Conservation (phyloP, 2,113 vertebrate genomes). For the Brevimyrus niger region DNA sequence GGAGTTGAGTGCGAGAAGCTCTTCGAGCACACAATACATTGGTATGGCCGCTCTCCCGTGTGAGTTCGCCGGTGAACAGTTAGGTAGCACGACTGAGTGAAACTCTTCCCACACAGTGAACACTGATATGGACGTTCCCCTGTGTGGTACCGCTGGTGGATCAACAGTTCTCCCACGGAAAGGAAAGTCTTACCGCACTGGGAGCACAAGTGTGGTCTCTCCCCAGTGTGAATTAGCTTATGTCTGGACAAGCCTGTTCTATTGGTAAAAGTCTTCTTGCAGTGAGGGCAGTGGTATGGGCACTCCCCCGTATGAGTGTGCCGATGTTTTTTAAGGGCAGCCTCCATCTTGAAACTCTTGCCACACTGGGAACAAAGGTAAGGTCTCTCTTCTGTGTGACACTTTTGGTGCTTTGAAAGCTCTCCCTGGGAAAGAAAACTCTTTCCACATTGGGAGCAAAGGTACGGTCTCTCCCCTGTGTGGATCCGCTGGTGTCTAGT, state of each 20-base stretch:
- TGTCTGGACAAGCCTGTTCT: constrained; percentile 35
- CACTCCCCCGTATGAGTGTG: constrained; percentile 40
- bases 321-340: neutral
- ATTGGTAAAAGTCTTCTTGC: constrained; percentile 44
- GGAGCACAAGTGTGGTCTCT: constrained; percentile 13
- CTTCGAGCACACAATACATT: neutral
- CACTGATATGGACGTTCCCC: constrained; percentile 16
- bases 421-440: constrained; percentile 16
- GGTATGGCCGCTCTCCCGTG: constrained; percentile 1
- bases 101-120: constrained; percentile 9
- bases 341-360: constrained; percentile 2
- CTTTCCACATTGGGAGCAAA: constrained; percentile 30
- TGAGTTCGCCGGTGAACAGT: constrained; percentile 7
- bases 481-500: constrained; percentile 30
- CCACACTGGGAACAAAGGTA: constrained; percentile 14
- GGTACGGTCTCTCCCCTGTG: constrained; percentile 27
- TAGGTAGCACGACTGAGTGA: constrained; percentile 4
- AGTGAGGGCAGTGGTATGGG: constrained; percentile 22
- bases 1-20: neutral
- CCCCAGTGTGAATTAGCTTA: constrained; percentile 31
- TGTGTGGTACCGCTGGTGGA: constrained; percentile 19
- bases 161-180: constrained; percentile 46
- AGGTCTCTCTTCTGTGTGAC: constrained; percentile 12
- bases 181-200: constrained; percentile 42
- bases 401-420: constrained; percentile 9